Percentiles rank a stretch among this genome's conserved stretches.
These are phyloP conservation scores for Strigamia transsilvanica DNA, from an alignment of 2,888 invertebrate genomes.

Conservation along the genomic window DNA sequence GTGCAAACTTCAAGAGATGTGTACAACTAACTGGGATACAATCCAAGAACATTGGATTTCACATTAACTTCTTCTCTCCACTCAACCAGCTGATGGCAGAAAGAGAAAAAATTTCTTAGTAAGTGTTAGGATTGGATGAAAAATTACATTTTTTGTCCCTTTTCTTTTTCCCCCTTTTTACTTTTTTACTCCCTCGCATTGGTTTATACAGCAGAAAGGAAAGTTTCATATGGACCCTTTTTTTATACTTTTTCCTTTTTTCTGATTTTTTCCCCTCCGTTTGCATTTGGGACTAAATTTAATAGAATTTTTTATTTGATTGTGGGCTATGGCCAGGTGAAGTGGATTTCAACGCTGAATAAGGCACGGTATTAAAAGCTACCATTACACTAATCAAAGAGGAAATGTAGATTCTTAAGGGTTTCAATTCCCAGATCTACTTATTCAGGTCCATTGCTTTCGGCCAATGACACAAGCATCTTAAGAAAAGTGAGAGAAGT, in stretches of 20 bases:
- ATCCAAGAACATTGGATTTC: slow-evolving; percentile 38
- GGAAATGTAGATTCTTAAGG: slow-evolving; percentile 11
- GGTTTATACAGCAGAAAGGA: slow-evolving; percentile 2
- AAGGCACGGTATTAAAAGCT: slow-evolving; percentile 7
- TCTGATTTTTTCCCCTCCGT: neutral
- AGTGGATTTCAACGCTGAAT: slow-evolving; percentile 1
- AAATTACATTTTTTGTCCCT: slow-evolving; percentile 14
- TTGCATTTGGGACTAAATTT: neutral
- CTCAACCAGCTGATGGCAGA: neutral
- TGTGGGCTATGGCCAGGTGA: neutral
- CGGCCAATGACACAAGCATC: slow-evolving; percentile 32
- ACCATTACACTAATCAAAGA: slow-evolving; percentile 38
- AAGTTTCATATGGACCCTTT: neutral
- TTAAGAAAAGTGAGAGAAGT: slow-evolving; percentile 38
- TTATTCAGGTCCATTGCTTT: slow-evolving; percentile 35
- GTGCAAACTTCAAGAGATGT: slow-evolving; percentile 3
- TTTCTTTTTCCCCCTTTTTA: neutral
- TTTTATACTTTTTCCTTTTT: slow-evolving; percentile 1
- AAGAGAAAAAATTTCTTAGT: neutral
- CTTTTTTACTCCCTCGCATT: neutral
- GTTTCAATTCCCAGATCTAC: slow-evolving; percentile 25
- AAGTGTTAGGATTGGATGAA: slow-evolving; percentile 38
- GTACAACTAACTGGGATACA: slow-evolving; percentile 35
- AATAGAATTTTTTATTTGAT: slow-evolving; percentile 27
- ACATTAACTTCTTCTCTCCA: slow-evolving; percentile 31